Evolutionary conservation across 2,888 invertebrate genomes (phyloP), one percentile per base, ranked within the genome.

Genomic region (Buathra laborator): DNA sequence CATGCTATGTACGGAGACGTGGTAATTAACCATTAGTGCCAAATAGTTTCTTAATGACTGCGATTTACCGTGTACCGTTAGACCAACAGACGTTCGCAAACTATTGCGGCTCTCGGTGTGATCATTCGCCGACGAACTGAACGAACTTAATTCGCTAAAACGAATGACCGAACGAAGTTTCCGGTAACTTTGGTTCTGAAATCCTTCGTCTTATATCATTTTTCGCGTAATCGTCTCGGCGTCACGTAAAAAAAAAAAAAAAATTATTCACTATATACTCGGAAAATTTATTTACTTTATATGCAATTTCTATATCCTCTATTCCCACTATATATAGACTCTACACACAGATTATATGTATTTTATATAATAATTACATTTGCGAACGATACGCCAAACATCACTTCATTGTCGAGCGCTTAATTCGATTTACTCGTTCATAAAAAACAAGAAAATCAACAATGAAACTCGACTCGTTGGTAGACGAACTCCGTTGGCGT

Each of bases 21-120:
- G 9, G 32, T 59, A 84, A 81, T 81, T 77, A 74, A n/a, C 67
- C 67, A 81, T 77, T 74, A 62, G 62, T 72, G 48, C 59, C 14
- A 80, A 76, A 84, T 29, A 75, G 12, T 68, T 77, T 19, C 68
- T 56, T 67, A 77, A 84, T 77, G 81, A 84, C 64, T 53, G 71
- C 53, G 74, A 81, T 81, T 74, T 68, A 14, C 48, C 10, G 48
- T 44, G 46, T 48, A 77, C 81, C 84, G 81, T 81, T 81, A 74
- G 59, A 67, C 16, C 24, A 24, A 10, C 10, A 14, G 46, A 10
- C 10, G n/a, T 66, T 67, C 59, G 51, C 72, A 53, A 72, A 77
- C 62, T 59, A 37, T 48, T 29, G 46, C 59, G 46, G 16, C 46
- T 64, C 48, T 51, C 14, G 3, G 9, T 66, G n/a, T 59, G 53